These are phyloP conservation scores for Melitaea cinxia DNA, from an alignment of 1,140 invertebrate species.

Conservation along the genomic window DNA sequence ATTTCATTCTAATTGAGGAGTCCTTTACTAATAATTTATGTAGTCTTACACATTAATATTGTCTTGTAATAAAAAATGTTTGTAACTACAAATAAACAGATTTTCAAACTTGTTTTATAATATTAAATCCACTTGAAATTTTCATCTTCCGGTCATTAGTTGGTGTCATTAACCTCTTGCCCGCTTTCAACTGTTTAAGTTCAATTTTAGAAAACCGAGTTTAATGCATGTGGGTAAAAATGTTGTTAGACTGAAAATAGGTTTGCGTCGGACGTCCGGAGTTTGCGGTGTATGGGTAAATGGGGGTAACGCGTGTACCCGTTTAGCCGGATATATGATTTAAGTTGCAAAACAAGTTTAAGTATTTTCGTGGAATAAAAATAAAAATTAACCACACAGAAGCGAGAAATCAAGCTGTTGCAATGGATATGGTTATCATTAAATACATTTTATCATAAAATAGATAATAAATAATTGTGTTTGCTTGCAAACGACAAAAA, in stretches of 20 bases:
- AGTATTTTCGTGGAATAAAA: neutral
- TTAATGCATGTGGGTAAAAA: conserved; percentile 27
- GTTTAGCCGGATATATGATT: neutral
- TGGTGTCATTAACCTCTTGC: neutral
- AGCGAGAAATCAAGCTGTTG: neutral
- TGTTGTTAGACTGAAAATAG: conserved; percentile 13
- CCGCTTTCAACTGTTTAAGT: neutral
- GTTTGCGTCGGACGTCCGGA: conserved; percentile 23
- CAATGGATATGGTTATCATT: neutral
- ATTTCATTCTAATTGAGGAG: too few species aligned
- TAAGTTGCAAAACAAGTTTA: neutral
- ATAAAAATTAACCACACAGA: neutral
- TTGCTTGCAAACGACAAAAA: too few species aligned
- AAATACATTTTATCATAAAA: too few species aligned
- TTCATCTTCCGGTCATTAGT: neutral
- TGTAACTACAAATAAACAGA: too few species aligned
- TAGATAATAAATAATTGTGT: too few species aligned
- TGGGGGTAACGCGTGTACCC: conserved; percentile 6
- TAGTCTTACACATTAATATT: too few species aligned
- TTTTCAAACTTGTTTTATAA: too few species aligned
- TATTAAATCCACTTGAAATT: too few species aligned
- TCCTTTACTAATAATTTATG: too few species aligned
- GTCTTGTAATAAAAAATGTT: too few species aligned
- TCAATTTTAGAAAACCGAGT: conserved; percentile 13
- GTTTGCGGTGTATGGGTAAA: conserved; percentile 23